Conservation (phyloP, 2,888 invertebrate genomes). For the Onchidella celtica region DNA sequence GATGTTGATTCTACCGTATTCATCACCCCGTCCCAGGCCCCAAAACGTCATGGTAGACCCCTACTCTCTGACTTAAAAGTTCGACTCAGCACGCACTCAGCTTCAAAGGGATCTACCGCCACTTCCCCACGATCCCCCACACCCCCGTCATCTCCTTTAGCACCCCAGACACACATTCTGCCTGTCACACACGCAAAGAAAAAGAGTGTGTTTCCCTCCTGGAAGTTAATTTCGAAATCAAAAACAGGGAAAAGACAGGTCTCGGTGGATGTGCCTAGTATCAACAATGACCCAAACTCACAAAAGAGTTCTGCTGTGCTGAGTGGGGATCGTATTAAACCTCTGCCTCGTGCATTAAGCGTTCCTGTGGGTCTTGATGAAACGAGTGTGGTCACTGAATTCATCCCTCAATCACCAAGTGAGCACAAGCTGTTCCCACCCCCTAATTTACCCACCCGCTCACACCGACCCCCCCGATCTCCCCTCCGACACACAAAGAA, state of each 20-base stretch:
- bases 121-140: conserved; percentile 1
- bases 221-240: background rate
- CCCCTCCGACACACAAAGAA: background rate
- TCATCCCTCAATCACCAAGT: background rate
- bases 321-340: background rate
- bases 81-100: background rate
- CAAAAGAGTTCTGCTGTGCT: background rate
- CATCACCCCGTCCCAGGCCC: background rate
- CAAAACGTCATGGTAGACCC: background rate
- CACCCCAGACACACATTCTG: background rate
- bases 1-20: conserved; percentile 7
- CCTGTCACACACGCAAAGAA: background rate
- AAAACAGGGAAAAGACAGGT: conserved; percentile 13
- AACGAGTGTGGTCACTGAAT: background rate
- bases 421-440: background rate
- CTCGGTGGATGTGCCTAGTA: too few species aligned
- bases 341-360: conserved; percentile 3
- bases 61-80: background rate
- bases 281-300: background rate
- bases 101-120: background rate
- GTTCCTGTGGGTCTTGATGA: conserved; percentile 10
- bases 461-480: background rate
- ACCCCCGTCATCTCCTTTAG: background rate
- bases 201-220: background rate
- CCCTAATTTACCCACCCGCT: conserved; percentile 14